Evolutionary conservation across 2,797 vertebrate genomes (phyloP), one percentile per base, ranked within the genome.

Genomic region (Oreonectes daqikongensis): DNA sequence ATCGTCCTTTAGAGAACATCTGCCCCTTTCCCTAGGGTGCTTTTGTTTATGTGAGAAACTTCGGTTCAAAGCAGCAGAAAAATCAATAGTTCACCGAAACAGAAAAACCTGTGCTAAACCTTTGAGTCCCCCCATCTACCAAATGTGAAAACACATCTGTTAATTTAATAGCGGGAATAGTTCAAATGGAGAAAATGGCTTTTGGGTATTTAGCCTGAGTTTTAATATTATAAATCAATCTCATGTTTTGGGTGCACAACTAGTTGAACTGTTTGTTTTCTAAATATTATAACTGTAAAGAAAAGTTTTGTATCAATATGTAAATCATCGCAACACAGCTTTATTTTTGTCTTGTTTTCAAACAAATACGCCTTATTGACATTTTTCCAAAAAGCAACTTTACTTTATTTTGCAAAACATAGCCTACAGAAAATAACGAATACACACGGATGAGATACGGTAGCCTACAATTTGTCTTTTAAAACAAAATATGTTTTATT

Each of bases 1-100:
- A 79, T 84, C 84, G 80, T 85, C 85, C 91, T 90, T 83, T 82
- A 75, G 89, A 88, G 89, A 94, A 94, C 94, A 94, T 94, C 94
- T 95, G 94, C 91, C 89, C 87, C 89, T 78, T 90, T 86, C 78
- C 69, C 75, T 65, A 26, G 70, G 76, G 65, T 70, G 76, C 50
- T 80, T 83, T 82, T 83, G 79, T 90, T 90, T 88, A 84, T 90
- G 87, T 90, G 90, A 91, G 87, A 92, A 91, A 88, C 87, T 86
- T 86, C 85, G 86, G 84, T 90, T 86, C 84, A 86, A 77, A 86
- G 80, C 3, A 32, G 22, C n/a, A 67, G 35, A 70, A 68, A 77
- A 79, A 81, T 72, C 63, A 77, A 74, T 78, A 76, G 67, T 40
- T 24, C 11, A 74, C 86, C 72, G 57, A 48, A 74, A 55, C 55